A percentile compares a stretch with the other conserved stretches of the same genome.
These are phyloP conservation scores for Ia io DNA, from an alignment of 2,113 vertebrate species.

Conservation along the genomic window DNA sequence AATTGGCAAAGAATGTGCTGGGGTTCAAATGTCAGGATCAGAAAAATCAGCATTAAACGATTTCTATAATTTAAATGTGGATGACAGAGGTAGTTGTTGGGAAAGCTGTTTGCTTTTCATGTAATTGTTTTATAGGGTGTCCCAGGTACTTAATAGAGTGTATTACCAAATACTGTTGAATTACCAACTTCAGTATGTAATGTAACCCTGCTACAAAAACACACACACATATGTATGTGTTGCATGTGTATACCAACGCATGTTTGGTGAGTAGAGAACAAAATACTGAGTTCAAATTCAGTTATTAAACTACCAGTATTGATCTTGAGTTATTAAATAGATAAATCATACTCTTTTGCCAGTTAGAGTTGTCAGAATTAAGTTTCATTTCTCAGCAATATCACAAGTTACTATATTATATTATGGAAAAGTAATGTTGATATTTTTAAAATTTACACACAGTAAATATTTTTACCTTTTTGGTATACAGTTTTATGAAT, in stretches of 20 bases:
- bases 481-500: not conserved
- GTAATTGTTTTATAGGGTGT: not conserved
- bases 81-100: not conserved
- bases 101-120: not conserved
- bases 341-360: not conserved
- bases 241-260: fast-evolving
- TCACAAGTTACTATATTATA: not conserved
- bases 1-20: not conserved
- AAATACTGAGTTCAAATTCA: not conserved
- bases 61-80: not conserved
- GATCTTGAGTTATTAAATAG: not conserved
- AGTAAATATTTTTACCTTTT: not conserved
- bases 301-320: not conserved
- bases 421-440: not conserved
- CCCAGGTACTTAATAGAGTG: not conserved
- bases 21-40: not conserved
- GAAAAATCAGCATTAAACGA: not conserved
- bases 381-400: not conserved
- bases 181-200: not conserved
- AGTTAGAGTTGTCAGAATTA: not conserved
- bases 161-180: not conserved
- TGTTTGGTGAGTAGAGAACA: not conserved
- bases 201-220: not conserved
- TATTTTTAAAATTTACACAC: not conserved
- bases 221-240: not conserved